Evolutionary conservation across 2,113 vertebrate genomes (phyloP), one percentile per base, ranked within the genome.

Genomic region (Brachyistius frenatus): DNA sequence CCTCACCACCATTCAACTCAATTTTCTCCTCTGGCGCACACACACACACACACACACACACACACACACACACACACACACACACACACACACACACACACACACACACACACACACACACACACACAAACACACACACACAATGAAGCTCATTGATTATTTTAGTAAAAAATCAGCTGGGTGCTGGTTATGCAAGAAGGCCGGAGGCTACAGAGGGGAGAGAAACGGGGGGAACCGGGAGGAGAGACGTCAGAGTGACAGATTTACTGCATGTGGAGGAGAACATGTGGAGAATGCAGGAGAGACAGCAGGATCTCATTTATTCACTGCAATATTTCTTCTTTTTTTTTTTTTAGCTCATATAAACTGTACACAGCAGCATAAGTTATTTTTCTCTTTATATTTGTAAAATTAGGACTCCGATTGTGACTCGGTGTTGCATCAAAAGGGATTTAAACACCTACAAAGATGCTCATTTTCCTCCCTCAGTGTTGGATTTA

Each of bases 81-180:
- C 69, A 62, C 76, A 79, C 55, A 61, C 53, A 64, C 44, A 23
- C 35, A 14, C 3, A 65, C 69, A 62, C 76, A 79, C 55, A 61
- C 53, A 64, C 44, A 23, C 35, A 14, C 3, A 65, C 69, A 62
- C 76, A 79, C 55, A 61, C 53, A 64, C 44, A 23, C 35, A 14
- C 23, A 23, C 23, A 23, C 23, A 23, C 23, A 23, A 1, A 23
- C 23, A 23, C 23, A 31, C n/a, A 36, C 1, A 46, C 85, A 90
- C 87, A 91, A 78, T 80, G 80, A 57, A n/a, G 67, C 79, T 62
- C 80, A 85, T 89, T 92, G 89, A 92, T 90, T 66, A 64, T 73
- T 69, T 73, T 54, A 76, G 80, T 75, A 83, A 88, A 86, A 23
- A 85, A 84, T 88, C 91, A 92, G 88, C 88, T 85, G 91, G 85